Base-by-base conservation (phyloP, 1,140 invertebrate species). In the Choristoneura fumiferana region DNA sequence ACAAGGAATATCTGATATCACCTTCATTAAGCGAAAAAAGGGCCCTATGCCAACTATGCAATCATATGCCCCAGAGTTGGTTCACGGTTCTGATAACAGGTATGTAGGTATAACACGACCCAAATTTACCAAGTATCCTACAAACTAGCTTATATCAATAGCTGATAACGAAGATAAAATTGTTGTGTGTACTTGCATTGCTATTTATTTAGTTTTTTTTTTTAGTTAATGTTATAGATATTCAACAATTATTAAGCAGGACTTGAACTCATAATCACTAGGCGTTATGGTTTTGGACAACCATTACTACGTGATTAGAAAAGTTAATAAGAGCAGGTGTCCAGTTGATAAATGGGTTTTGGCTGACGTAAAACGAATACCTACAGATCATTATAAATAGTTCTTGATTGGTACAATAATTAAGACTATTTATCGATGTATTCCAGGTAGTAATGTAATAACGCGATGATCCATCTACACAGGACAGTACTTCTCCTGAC, bases 141-240 rank as follows among this genome's bases (percentile, higher is more conserved):
- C 70, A 73, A 80, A 70, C 69, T 69, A 65, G 53, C 60, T 58
- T 76, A 84, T 88, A 88, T 88, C 85, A 76, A 69, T 57, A 65
- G 58, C 66, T 72, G 85, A 88, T 88, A 88, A 84, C 65, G 71
- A 73, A 78, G 85, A 88, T 86, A 86, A 86, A 84, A 78, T 72
- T 79, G 80, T 77, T 29, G 6, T 29, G 22, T 29, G 22, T 77
- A 69, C 67, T 71, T 74, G 60, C 61, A 60, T 56, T 13, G 43
- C 40, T 60, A 63, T 39, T 56, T 52, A 34, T 49, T 45, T 35
- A 36, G 34, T 37, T 15, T 60, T 56, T 62, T 58, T 62, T 53
- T 35, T 29, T 6, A 29, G 6, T 3, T 29, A 3, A 29, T 29
- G 2, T 3, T 29, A 29, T 29, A 29, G 22, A 29, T 29, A 29